Percentiles rank a stretch among this genome's conserved stretches.
Conservation (phyloP, 1,140 invertebrate species). For the Drosophila carrolli region DNA sequence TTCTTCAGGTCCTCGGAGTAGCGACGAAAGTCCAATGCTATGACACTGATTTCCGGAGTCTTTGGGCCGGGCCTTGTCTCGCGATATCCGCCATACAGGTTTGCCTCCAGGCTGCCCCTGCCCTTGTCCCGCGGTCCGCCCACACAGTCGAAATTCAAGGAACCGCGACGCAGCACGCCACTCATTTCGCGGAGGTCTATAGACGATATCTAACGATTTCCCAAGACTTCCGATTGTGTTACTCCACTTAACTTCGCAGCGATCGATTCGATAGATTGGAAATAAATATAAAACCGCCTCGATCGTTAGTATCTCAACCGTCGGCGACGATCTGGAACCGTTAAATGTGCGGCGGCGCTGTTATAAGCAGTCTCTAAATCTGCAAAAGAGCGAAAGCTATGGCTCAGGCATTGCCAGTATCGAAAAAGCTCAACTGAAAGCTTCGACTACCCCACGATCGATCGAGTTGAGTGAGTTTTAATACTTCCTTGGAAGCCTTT, state of each 20-base stretch:
- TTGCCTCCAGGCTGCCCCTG: conserved; percentile 75
- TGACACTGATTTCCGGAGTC: conserved; percentile 83
- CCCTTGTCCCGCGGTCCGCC: conserved; percentile 47
- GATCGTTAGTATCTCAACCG: conserved; percentile 54
- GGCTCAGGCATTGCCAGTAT: conserved; percentile 35
- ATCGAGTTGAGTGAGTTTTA: conserved; percentile 7
- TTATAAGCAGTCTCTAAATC: conserved; percentile 57
- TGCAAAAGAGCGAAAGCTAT: conserved; percentile 58
- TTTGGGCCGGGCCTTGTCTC: conserved; percentile 68
- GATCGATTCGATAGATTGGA: conserved; percentile 22
- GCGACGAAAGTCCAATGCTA: conserved; percentile 79
- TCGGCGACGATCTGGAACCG: conserved; percentile 72
- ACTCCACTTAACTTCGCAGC: background rate
- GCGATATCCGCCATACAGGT: conserved; percentile 80
- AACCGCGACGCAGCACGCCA: conserved; percentile 78
- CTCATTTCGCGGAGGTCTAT: conserved; percentile 56
- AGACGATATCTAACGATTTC: conserved; percentile 13
- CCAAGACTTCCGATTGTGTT: conserved; percentile 15
- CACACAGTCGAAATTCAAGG: conserved; percentile 74
- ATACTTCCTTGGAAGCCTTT: too few species aligned
- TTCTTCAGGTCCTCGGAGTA: conserved; percentile 80
- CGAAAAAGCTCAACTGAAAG: conserved; percentile 15
- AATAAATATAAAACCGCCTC: conserved; percentile 27
- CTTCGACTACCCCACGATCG: conserved; percentile 34
- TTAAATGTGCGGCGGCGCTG: conserved; percentile 60